Evolutionary conservation across 2,113 vertebrate species (phyloP).

Genomic region (human): DNA sequence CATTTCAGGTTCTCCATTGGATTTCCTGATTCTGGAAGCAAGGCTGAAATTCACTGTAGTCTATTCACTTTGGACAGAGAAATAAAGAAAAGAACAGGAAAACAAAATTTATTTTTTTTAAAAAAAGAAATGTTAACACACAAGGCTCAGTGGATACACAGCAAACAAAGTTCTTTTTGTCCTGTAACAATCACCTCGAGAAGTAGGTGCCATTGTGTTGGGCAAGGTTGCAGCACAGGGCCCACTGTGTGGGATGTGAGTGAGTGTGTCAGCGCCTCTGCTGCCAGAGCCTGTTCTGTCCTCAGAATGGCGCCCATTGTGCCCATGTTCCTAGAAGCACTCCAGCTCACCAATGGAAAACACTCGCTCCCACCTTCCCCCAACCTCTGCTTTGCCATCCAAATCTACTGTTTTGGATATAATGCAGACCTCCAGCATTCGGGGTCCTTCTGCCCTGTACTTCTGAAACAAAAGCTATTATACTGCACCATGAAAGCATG

Average conservation of each 20-base stretch:
- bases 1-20: conserved; percentile 66
- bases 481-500: conserved; percentile 81
- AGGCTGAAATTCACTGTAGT: conserved; percentile 79
- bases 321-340: conserved; percentile 82
- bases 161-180: conserved; percentile 82
- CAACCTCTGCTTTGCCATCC: conserved; percentile 81
- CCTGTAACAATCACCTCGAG: conserved; percentile 79
- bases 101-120: conserved; percentile 79
- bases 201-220: conserved; percentile 81
- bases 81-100: conserved; percentile 73
- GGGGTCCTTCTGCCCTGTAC: conserved; percentile 81
- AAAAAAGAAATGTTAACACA: conserved; percentile 84
- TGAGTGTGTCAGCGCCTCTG: conserved; percentile 54
- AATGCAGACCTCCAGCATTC: conserved; percentile 85
- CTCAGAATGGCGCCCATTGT: conserved; percentile 84
- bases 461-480: conserved; percentile 89
- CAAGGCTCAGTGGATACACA: conserved; percentile 75
- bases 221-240: conserved; percentile 82
- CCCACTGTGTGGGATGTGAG: conserved; percentile 83
- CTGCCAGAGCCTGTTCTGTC: conserved; percentile 78
- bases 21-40: conserved; percentile 70
- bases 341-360: conserved; percentile 79
- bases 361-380: conserved; percentile 82
- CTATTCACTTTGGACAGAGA: conserved; percentile 78
- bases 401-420: conserved; percentile 84